These are phyloP conservation scores for Ceyx cyanopectus DNA, from an alignment of 2,113 vertebrate genomes.

Conservation along the genomic window DNA sequence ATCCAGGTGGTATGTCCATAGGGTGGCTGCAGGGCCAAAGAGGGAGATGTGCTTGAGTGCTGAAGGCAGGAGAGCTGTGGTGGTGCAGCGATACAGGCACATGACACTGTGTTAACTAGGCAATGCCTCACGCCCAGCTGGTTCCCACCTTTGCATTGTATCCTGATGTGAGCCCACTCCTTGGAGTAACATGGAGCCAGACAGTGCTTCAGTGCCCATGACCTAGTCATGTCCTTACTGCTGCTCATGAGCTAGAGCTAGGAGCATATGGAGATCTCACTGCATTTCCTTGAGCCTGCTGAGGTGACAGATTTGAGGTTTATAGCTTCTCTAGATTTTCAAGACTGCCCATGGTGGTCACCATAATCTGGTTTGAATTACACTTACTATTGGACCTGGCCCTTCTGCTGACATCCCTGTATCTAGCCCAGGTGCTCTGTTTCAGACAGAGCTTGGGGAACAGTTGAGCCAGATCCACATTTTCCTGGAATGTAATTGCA, in stretches of 20 bases:
- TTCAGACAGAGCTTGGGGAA: not conserved
- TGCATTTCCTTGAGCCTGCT: not conserved
- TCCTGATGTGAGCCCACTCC: not conserved
- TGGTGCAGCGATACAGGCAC: fast-evolving
- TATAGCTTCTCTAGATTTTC: not conserved
- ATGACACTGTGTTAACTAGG: not conserved
- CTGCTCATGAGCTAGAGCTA: not conserved
- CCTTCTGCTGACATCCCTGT: not conserved
- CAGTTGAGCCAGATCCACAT: not conserved
- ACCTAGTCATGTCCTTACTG: not conserved
- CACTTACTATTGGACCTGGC: not conserved
- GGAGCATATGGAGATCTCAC: not conserved
- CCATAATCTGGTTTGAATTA: not conserved
- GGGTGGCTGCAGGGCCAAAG: too few relatives aligned
- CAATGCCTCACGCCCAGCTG: not conserved
- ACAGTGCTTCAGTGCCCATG: not conserved
- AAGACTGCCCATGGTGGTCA: not conserved
- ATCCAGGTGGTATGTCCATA: not conserved
- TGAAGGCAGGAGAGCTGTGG: not conserved
- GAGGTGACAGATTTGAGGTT: not conserved
- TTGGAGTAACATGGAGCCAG: not conserved
- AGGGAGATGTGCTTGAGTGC: not conserved
- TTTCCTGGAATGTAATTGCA: not conserved
- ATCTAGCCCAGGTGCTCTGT: not conserved
- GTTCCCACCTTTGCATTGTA: not conserved